Evolutionary conservation across 2,888 invertebrate species (phyloP).

Genomic region (Phortica magna): DNA sequence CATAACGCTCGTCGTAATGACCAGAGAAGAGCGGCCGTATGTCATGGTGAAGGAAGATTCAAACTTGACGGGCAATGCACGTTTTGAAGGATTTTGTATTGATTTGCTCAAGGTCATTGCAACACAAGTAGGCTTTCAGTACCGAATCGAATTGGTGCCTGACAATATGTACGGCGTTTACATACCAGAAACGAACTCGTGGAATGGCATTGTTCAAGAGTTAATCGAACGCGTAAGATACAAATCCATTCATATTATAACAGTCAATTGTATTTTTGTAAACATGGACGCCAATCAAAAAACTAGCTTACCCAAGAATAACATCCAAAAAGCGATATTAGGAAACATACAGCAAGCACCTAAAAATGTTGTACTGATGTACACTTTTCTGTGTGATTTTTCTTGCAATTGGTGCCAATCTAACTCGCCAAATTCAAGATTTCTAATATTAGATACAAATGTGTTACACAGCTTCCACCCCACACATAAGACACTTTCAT

Average conservation of each 20-base stretch:
- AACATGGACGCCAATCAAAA: no score
- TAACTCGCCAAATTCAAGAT: no score
- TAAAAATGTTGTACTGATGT: no score
- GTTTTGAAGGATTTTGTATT: conserved; percentile 95
- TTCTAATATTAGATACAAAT: no score
- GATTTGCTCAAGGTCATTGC: conserved; percentile 91
- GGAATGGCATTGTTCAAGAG: conserved; percentile 94
- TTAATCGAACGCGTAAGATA: conserved; percentile 88
- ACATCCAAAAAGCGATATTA: no score
- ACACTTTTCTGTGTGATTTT: no score
- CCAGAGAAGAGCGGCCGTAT: conserved; percentile 94
- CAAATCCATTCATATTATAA: not conserved
- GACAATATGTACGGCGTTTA: conserved; percentile 94
- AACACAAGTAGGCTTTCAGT: conserved; percentile 90
- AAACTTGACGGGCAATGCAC: conserved; percentile 91
- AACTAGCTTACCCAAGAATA: no score
- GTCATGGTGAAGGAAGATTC: conserved; percentile 92
- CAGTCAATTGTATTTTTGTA: not conserved
- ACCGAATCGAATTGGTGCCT: conserved; percentile 89
- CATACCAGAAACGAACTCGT: conserved; percentile 91
- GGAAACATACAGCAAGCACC: no score
- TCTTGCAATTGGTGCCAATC: no score
- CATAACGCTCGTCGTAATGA: conserved; percentile 93
- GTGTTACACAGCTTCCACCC: no score
- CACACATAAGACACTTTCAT: no score